Conservation (phyloP, 2,888 invertebrate species). For the Disparrhopalites patrizii region DNA sequence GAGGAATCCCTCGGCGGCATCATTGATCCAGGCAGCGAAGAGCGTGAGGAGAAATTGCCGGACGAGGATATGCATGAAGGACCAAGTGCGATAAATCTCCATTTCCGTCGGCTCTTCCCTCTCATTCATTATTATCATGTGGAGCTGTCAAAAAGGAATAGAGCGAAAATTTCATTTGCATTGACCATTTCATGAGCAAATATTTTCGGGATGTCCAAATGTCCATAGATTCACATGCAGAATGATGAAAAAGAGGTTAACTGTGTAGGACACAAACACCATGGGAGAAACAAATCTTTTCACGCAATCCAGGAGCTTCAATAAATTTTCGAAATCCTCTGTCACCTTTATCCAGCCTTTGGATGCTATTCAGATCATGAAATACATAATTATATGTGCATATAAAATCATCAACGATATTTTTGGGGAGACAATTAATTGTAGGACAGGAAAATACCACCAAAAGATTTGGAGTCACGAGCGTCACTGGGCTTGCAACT, state of each 20-base stretch:
- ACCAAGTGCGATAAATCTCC: conserved; percentile 18
- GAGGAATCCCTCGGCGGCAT: conserved; percentile 18
- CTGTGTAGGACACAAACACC: conserved; percentile 10
- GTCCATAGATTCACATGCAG: conserved; percentile 25
- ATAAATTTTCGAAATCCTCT: conserved; percentile 11
- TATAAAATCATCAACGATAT: too few species aligned
- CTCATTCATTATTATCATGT: conserved; percentile 2
- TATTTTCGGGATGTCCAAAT: too few species aligned
- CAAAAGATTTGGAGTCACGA: too few species aligned
- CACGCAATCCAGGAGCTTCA: neutral
- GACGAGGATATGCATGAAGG: conserved; percentile 8
- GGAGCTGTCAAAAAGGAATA: too few species aligned
- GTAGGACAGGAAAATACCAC: too few species aligned
- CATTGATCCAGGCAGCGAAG: conserved; percentile 19
- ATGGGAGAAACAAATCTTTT: conserved; percentile 21
- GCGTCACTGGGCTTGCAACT: too few species aligned
- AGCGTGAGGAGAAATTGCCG: conserved; percentile 9
- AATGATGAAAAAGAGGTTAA: conserved; percentile 24
- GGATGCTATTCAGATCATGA: neutral
- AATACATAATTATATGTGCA: neutral
- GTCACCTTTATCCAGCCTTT: conserved; percentile 2
- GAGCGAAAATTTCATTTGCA: neutral
- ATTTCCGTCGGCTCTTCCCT: neutral
- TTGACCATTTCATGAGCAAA: too few species aligned
- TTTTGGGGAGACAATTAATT: too few species aligned